Base-by-base conservation (phyloP, 1,140 invertebrate genomes). In the Pseudobourletiella spinata region DNA sequence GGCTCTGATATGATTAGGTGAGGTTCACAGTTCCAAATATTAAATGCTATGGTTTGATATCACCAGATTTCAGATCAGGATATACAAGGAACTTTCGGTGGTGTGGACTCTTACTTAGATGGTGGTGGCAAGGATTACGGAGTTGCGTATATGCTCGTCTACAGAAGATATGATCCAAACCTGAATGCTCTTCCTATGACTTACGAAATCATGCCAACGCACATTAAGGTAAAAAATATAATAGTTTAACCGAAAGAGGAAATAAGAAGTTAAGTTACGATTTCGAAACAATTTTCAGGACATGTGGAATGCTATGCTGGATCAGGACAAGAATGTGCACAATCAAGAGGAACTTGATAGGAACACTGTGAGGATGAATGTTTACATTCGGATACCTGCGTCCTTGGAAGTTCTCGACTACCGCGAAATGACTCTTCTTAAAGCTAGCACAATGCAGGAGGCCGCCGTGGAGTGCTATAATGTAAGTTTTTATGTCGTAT, bases 111-210 rank as follows among this genome's bases (percentile, higher is more conserved):
- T 70, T 84, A 80, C 69, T 89, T 86, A 63, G 91, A 88, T 71
- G 55, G 52, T 32, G 58, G 22, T 1, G 14, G 18, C 22, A 43
- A 60, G 22, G 59, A 65, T 18, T 30, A 39, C 3, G 65, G 63
- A 22, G 30, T 35, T 8, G 91, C 91, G 0, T 94, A 95, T 71
- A 94, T 95, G 89, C 78, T 95, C 22, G 91, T 93, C 86, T 95
- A 94, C 72, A 76, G 91, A 61, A 86, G 89, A 76, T 85, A 90
- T 51, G 85, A 91, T 76, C 79, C 80, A 57, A 74, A 81, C 48
- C 76, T 81, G 43, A 92, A 91, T 79, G 77, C 78, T 72, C 74
- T 80, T 54, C 83, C 84, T 20, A 85, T 88, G 73, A 78, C 79
- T 63, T 75, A 79, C 15, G 81, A 83, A 32, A 80, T 88, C 46